Evolutionary conservation across 1,140 invertebrate species (phyloP).

Genomic region (Octopus sinensis): DNA sequence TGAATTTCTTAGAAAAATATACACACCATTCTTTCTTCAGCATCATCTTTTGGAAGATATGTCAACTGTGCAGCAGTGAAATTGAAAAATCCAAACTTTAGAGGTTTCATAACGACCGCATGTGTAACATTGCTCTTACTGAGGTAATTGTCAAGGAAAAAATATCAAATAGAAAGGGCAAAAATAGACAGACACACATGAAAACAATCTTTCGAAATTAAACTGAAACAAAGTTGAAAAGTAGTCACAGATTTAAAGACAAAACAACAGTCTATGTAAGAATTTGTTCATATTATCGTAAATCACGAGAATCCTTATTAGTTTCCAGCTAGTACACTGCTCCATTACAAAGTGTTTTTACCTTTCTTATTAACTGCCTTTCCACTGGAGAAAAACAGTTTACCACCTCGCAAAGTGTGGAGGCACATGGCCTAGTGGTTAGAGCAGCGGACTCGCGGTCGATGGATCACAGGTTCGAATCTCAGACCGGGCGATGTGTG

Average conservation of each 20-base stretch:
- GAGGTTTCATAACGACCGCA: slow-evolving; percentile 85
- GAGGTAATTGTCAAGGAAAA: slow-evolving; percentile 32
- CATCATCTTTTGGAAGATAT: slow-evolving; percentile 73
- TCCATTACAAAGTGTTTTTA: too few species aligned
- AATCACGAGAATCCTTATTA: too few species aligned
- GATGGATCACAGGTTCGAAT: too few species aligned
- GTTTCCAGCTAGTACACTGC: too few species aligned
- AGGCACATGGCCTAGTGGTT: too few species aligned
- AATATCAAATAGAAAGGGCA: background rate
- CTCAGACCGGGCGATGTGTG: too few species aligned
- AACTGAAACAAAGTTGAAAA: background rate
- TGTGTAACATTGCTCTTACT: slow-evolving; percentile 87
- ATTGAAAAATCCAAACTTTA: slow-evolving; percentile 91
- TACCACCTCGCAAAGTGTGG: too few species aligned
- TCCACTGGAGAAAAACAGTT: too few species aligned
- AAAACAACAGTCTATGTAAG: background rate
- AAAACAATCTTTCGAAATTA: background rate
- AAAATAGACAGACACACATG: background rate
- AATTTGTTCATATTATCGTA: too few species aligned
- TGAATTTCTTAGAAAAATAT: too few species aligned
- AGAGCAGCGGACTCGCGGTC: too few species aligned
- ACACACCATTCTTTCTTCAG: slow-evolving; percentile 41
- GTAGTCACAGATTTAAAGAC: background rate
- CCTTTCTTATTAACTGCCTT: too few species aligned
- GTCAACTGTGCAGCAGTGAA: slow-evolving; percentile 91